A percentile compares a stretch with the other conserved stretches of the same genome.
Evolutionary conservation across 2,113 vertebrate genomes (phyloP).

Genomic region (Serilophus lunatus): DNA sequence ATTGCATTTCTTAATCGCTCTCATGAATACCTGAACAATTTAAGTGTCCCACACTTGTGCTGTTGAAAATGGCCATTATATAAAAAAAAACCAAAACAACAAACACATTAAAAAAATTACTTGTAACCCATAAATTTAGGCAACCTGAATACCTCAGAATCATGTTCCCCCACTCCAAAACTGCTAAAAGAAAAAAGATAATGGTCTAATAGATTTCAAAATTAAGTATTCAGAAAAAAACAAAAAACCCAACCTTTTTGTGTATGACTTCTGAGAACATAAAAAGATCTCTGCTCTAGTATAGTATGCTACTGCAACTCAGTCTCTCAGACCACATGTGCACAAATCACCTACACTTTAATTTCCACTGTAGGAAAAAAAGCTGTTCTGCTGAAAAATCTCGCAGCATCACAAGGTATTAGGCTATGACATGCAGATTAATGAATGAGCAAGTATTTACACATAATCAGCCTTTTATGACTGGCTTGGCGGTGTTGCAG

Average conservation of each 20-base stretch:
- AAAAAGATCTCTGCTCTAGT: neutral
- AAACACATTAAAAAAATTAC: too few species aligned
- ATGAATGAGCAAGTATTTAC: neutral
- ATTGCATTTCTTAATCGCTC: neutral
- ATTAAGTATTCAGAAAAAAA: neutral
- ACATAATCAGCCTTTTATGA: neutral
- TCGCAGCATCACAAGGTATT: neutral
- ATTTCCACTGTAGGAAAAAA: neutral
- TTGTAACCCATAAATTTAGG: neutral
- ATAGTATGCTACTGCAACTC: neutral
- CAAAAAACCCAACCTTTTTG: neutral
- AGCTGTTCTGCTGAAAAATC: neutral
- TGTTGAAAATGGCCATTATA: neutral
- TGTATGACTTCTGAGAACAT: rapidly evolving
- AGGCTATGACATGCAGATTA: neutral
- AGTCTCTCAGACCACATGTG: rapidly evolving
- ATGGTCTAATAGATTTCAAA: neutral
- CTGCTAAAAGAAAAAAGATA: too few species aligned
- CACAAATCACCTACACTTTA: neutral
- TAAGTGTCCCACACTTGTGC: rapidly evolving
- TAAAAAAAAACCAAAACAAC: too few species aligned
- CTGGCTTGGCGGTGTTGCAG: neutral
- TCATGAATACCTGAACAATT: neutral
- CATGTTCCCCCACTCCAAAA: neutral
- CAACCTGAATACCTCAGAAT: neutral